Conservation (phyloP, 2,113 vertebrate genomes). For the Catharus fuscescens region DNA sequence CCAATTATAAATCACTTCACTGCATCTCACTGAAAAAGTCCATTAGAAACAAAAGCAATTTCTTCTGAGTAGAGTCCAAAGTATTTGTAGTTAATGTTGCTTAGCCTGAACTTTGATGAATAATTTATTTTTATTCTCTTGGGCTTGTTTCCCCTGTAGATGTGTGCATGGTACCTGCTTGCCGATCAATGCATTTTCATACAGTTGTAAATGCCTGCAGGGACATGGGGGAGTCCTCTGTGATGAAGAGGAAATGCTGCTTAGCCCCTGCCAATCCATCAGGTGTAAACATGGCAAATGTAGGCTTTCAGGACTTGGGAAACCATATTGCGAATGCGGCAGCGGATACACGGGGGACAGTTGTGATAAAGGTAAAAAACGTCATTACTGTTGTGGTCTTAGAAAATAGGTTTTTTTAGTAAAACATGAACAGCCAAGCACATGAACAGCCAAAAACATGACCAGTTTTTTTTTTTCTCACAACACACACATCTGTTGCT, state of each 20-base stretch:
- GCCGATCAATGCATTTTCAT: slow-evolving; percentile 97
- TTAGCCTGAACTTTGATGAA: slow-evolving; percentile 65
- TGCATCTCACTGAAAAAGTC: background rate
- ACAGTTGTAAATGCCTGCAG: slow-evolving; percentile 95
- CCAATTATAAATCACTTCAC: slow-evolving; percentile 20
- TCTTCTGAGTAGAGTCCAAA: slow-evolving; percentile 53
- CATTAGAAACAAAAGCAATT: slow-evolving; percentile 53
- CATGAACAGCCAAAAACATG: slow-evolving; percentile 47
- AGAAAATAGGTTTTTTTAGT: background rate
- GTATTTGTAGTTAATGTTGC: slow-evolving; percentile 60
- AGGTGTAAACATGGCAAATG: slow-evolving; percentile 95
- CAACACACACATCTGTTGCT: slow-evolving; percentile 14
- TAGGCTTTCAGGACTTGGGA: slow-evolving; percentile 90
- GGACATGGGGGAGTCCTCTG: slow-evolving; percentile 92
- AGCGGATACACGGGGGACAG: slow-evolving; percentile 91
- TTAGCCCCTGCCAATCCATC: slow-evolving; percentile 87
- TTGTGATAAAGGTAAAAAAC: slow-evolving; percentile 90
- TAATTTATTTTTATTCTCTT: slow-evolving; percentile 54
- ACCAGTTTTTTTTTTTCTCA: slow-evolving; percentile 47
- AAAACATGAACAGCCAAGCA: slow-evolving; percentile 33
- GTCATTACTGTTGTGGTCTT: background rate
- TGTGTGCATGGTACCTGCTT: slow-evolving; percentile 93
- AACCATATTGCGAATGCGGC: slow-evolving; percentile 95
- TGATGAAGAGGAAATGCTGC: slow-evolving; percentile 87
- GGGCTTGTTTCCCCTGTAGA: slow-evolving; percentile 73